A percentile compares a stretch with the other conserved stretches of the same genome.
Evolutionary conservation across 1,140 invertebrate species (phyloP).

Genomic region (Notospermus geniculatus): DNA sequence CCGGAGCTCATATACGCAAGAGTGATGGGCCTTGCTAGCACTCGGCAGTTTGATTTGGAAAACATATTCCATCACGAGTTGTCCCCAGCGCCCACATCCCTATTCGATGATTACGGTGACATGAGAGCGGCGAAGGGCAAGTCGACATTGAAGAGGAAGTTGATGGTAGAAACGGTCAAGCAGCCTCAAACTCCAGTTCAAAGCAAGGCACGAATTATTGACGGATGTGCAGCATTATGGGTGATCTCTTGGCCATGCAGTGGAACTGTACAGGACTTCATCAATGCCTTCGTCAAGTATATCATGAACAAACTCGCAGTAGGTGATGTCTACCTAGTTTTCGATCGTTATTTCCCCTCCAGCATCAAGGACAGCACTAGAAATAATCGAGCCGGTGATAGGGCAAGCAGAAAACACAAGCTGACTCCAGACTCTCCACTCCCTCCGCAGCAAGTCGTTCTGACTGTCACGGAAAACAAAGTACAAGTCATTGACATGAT

Average conservation of each 20-base stretch:
- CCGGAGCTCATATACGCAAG: neutral
- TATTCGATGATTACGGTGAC: constrained; percentile 16
- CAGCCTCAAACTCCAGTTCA: neutral
- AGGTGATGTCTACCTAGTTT: constrained; percentile 15
- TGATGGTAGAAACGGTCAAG: constrained; percentile 6
- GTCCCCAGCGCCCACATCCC: constrained; percentile 6
- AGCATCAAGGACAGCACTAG: constrained; percentile 16
- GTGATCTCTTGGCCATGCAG: constrained; percentile 19
- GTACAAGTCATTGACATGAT: too few relatives aligned
- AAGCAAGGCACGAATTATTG: constrained; percentile 12
- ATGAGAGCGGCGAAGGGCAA: constrained; percentile 12
- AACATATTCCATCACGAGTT: constrained; percentile 14
- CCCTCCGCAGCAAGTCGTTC: neutral
- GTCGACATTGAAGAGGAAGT: constrained; percentile 13
- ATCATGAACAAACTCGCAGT: neutral
- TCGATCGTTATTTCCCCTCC: constrained; percentile 16
- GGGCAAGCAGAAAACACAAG: neutral
- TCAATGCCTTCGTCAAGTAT: neutral
- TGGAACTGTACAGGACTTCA: constrained; percentile 14
- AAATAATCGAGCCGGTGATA: neutral
- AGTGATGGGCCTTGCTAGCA: constrained; percentile 5
- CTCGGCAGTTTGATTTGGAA: constrained; percentile 8
- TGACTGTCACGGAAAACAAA: neutral
- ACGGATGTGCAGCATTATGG: constrained; percentile 27
- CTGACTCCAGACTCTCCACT: neutral